Base-by-base conservation (phyloP, 2,888 invertebrate genomes). In the Lagria hirta region DNA sequence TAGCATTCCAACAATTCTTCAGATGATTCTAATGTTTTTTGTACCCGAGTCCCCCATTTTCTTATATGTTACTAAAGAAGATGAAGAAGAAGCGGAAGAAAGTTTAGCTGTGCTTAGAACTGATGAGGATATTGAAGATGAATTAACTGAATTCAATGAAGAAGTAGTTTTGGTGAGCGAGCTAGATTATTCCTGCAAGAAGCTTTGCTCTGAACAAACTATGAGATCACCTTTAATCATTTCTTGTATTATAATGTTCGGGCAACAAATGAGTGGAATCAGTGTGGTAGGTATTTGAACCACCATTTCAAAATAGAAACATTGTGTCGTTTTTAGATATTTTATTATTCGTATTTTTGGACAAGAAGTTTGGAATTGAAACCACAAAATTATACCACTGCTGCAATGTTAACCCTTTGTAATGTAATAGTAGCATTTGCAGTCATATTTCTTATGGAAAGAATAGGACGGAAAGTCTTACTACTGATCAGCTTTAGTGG, bases 11-110 rank as follows among this genome's bases (percentile, higher is more conserved):
- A 86, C 85, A 0, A 66, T 86, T 22, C 79, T 84, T 61, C 76
- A 76, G 63, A 23, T 38, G 15, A 17, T 83, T 38, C 66, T 73
- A 11, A 83, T 0, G 70, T 93, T 44, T 86, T 89, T 0, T 62
- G 88, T 23, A 13, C 18, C 91, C 0, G 93, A 94, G 67, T 86
- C 88, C 0, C 93, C 93, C 0, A 87, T 88, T 62, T 89, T 79
- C 61, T 72, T 88, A 16, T 72, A 85, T 13, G 71, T 89, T 22
- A 76, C 80, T 18, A 81, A 79, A 52, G 84, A 84, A 0, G 78
- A 82, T 52, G 86, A 88, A 54, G 67, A 81, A 29, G 81, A 82
- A 33, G 86, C 89, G 0, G 82, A 86, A 58, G 76, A 79, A 73
- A 87, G 88, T 27, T 72, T 93, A 18, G 79, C 80, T 6, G 90